These are phyloP conservation scores for Macrocentrus cingulum DNA, from an alignment of 1,140 invertebrate species.

Conservation along the genomic window DNA sequence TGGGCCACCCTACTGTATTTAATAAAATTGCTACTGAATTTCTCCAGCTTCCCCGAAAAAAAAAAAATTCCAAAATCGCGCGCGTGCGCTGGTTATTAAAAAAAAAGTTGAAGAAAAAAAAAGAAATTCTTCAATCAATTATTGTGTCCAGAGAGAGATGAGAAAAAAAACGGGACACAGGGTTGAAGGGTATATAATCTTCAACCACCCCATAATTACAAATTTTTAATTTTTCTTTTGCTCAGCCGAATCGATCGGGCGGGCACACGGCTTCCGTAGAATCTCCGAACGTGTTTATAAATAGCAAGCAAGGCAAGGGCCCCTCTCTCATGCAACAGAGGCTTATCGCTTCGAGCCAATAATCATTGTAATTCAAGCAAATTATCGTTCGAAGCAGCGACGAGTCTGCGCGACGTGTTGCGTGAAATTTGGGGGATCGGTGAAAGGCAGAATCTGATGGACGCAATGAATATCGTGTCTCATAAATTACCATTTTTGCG, in stretches of 20 bases:
- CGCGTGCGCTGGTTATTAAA: no score
- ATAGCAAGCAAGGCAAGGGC: slow-evolving; percentile 12
- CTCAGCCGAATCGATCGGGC: slow-evolving; percentile 10
- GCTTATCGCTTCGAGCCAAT: slow-evolving; percentile 24
- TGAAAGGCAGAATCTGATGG: background rate
- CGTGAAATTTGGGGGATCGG: slow-evolving; percentile 2
- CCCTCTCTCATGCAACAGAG: background rate
- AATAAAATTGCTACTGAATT: no score
- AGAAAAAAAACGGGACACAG: background rate
- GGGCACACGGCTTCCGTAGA: slow-evolving; percentile 2
- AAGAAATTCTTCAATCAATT: no score
- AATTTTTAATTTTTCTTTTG: slow-evolving; percentile 25
- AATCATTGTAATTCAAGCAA: slow-evolving; percentile 25
- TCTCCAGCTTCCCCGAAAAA: no score
- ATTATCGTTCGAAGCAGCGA: slow-evolving; percentile 18
- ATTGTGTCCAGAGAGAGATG: background rate
- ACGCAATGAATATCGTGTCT: background rate
- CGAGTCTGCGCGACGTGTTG: background rate
- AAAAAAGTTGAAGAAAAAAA: no score
- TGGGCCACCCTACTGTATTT: no score
- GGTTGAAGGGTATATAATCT: slow-evolving; percentile 2
- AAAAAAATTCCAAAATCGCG: no score
- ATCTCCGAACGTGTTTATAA: slow-evolving; percentile 26
- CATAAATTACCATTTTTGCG: background rate
- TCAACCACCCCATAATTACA: slow-evolving; percentile 23